Evolutionary conservation across 2,888 invertebrate genomes (phyloP).

Genomic region (Apotomis turbidana): DNA sequence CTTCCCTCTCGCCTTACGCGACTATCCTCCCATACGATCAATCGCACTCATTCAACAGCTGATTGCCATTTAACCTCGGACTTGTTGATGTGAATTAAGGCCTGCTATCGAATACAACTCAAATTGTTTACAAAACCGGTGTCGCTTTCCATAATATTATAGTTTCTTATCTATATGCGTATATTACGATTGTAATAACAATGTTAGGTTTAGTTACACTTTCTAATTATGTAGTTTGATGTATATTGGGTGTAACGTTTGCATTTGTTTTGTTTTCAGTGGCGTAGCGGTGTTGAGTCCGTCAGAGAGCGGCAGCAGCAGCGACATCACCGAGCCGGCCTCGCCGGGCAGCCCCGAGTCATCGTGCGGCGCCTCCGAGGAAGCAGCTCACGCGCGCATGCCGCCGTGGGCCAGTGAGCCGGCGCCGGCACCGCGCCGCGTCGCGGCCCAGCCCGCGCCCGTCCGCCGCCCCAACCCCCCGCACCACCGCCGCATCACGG

Average conservation of each 20-base stretch:
- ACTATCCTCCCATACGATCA: slow-evolving; percentile 61
- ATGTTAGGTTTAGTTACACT: background rate
- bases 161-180: slow-evolving; percentile 9
- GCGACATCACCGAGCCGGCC: slow-evolving; percentile 94
- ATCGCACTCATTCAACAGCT: slow-evolving; percentile 73
- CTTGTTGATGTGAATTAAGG: slow-evolving; percentile 43
- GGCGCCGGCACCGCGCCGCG: slow-evolving; percentile 76
- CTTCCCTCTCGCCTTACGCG: slow-evolving; percentile 53
- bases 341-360: slow-evolving; percentile 91
- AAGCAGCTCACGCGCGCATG: slow-evolving; percentile 76
- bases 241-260: slow-evolving; percentile 41
- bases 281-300: slow-evolving; percentile 92
- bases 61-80: slow-evolving; percentile 63
- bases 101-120: slow-evolving; percentile 21
- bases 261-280: slow-evolving; percentile 82
- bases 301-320: slow-evolving; percentile 88
- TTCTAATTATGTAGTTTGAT: background rate
- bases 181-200: background rate
- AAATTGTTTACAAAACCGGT: slow-evolving; percentile 31
- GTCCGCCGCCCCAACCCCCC: slow-evolving; percentile 63
- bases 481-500: slow-evolving; percentile 91
- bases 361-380: slow-evolving; percentile 83
- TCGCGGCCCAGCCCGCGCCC: slow-evolving; percentile 69
- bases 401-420: slow-evolving; percentile 80
- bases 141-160: slow-evolving; percentile 21